Evolutionary conservation across 2,888 invertebrate genomes (phyloP), one percentile per base, ranked within the genome.

Genomic region (Chrysodeixis includens): DNA sequence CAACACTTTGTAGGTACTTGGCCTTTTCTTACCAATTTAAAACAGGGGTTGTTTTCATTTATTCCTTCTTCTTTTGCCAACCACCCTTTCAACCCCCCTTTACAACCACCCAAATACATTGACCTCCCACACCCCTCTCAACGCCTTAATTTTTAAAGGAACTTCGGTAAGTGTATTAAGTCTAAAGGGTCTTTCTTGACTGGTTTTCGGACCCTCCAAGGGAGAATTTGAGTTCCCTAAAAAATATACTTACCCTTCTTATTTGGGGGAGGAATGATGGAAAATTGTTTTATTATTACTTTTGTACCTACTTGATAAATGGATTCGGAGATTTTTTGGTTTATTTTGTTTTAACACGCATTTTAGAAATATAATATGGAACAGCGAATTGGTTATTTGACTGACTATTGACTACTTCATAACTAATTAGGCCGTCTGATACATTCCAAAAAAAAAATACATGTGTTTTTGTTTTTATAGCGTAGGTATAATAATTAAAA

Each of bases 1-100:
- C 85, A 87, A 86, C 85, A 82, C 73, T 82, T 83, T 22, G 44
- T 10, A 12, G 26, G 26, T 26, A 66, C 14, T 71, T 66, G 65
- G 76, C 82, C 77, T 69, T 88, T 82, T 90, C 91, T 91, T 90
- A 84, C 87, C 88, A 91, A 93, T 92, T 92, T 90, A 89, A 92
- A 92, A 92, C 83, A 85, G 88, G 90, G 91, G 90, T 84, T 83
- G 72, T 75, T 79, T 84, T 88, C 89, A 89, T 91, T 92, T 90
- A 89, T 92, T 91, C 86, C 90, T 90, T 91, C 88, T 91, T 92
- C 90, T 92, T 90, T 90, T 86, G 66, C 81, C 74, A 80, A 78
- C 83, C 81, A 75, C 83, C 81, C 80, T 52, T 26, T 56, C 49
- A 53, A 75, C 73, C 84, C 76, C 87, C 82, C 79, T 63, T 61